Evolutionary conservation across 2,888 invertebrate genomes (phyloP).

Genomic region (Abrostola tripartita): DNA sequence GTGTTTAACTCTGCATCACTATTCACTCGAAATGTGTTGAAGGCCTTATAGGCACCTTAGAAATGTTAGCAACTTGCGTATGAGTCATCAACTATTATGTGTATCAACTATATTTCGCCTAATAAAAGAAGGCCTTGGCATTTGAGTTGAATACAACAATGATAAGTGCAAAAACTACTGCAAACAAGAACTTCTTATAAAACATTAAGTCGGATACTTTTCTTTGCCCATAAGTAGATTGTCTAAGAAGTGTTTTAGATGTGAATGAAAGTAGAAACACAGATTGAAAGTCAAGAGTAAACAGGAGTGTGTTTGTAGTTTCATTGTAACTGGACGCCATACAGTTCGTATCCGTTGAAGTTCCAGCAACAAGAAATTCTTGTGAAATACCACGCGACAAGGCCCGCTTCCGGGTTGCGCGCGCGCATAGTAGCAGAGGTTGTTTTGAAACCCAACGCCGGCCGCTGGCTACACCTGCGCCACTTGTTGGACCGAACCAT

Average conservation of each 20-base stretch:
- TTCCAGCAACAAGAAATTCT: conserved; percentile 60
- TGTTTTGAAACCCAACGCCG: conserved; percentile 73
- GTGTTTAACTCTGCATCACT: conserved; percentile 23
- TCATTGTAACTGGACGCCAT: conserved; percentile 35
- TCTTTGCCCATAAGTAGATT: conserved; percentile 12
- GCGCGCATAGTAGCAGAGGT: conserved; percentile 60
- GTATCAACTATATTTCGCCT: conserved; percentile 28
- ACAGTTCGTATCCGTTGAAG: conserved; percentile 32
- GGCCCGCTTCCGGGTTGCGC: conserved; percentile 67
- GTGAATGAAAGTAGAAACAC: conserved; percentile 9
- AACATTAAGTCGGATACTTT: conserved; percentile 15
- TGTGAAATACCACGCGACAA: conserved; percentile 63
- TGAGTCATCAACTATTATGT: conserved; percentile 48
- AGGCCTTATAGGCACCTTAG: conserved; percentile 20
- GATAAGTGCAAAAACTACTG: conserved; percentile 30
- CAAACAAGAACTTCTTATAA: conserved; percentile 14
- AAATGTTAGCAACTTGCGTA: conserved; percentile 18
- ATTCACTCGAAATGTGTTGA: conserved; percentile 19
- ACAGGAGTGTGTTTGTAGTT: conserved; percentile 20
- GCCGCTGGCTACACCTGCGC: conserved; percentile 62
- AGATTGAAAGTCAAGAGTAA: conserved; percentile 14
- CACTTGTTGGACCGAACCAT: conserved; percentile 25
- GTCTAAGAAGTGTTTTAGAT: background rate
- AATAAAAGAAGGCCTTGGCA: conserved; percentile 45
- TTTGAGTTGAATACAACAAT: conserved; percentile 45